phyloP scores from a whole-genome alignment of 2,888 invertebrate genomes.

The Geophilus truncorum region DNA sequence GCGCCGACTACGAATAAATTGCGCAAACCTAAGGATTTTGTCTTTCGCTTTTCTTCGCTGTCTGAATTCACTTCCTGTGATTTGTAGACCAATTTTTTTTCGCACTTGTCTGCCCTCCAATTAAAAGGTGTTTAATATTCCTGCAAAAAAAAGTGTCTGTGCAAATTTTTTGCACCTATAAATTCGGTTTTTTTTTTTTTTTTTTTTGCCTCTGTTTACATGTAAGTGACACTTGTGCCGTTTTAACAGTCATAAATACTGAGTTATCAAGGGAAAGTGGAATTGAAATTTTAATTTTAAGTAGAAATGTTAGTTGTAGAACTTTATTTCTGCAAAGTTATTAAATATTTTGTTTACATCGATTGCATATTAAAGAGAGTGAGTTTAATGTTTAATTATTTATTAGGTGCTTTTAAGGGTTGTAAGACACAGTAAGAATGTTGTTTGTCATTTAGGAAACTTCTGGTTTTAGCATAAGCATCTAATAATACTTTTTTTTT shows the following conservation, averaged over 20 bases:
- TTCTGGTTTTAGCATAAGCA: too few relatives aligned
- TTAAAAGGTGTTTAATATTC: slow-evolving; percentile 5
- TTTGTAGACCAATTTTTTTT: slow-evolving; percentile 1
- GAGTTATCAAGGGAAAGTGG: background rate
- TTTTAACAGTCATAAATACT: background rate
- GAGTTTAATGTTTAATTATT: too few relatives aligned
- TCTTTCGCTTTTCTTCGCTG: background rate
- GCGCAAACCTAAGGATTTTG: slow-evolving; percentile 11
- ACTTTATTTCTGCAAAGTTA: too few relatives aligned
- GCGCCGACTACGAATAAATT: slow-evolving; percentile 13
- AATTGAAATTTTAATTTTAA: background rate
- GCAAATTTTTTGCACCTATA: background rate
- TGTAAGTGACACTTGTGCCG: background rate
- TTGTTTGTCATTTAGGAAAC: too few relatives aligned
- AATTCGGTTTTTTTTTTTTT: too few relatives aligned
- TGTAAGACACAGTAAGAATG: too few relatives aligned
- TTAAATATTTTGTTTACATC: too few relatives aligned
- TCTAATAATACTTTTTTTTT: too few relatives aligned
- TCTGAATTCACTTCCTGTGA: background rate
- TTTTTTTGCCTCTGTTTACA: background rate
- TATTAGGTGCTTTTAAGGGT: too few relatives aligned
- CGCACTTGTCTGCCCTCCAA: background rate
- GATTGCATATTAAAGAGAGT: too few relatives aligned
- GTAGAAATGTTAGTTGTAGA: too few relatives aligned
- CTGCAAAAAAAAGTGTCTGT: background rate